A percentile compares a stretch with the other conserved stretches of the same genome.
phyloP scores from a whole-genome alignment of 2,888 invertebrate species.

The Mythimna albipuncta region DNA sequence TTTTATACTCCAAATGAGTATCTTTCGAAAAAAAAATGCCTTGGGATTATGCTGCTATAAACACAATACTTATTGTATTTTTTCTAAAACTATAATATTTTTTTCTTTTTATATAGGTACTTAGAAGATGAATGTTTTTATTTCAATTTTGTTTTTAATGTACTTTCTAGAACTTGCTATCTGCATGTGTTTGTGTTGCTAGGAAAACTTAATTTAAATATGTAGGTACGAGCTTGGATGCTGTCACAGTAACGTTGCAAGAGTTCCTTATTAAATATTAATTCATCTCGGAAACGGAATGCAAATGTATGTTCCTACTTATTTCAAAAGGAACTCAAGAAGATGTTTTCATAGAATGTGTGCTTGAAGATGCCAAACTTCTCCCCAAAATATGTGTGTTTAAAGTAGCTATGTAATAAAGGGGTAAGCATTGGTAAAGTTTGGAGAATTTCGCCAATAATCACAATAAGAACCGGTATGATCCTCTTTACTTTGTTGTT shows the following conservation, averaged over 20 bases:
- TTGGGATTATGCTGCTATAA: too few relatives aligned
- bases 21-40: too few relatives aligned
- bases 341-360: neutral
- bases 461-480: constrained; percentile 17
- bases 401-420: constrained; percentile 11
- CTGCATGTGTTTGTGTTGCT: neutral
- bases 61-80: too few relatives aligned
- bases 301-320: neutral
- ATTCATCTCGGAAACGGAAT: constrained; percentile 4
- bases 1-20: too few relatives aligned
- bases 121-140: too few relatives aligned
- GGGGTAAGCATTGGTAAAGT: constrained; percentile 17
- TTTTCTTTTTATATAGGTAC: too few relatives aligned
- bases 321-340: neutral
- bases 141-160: neutral
- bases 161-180: too few relatives aligned
- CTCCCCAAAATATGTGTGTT: neutral
- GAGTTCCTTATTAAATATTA: constrained; percentile 4
- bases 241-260: neutral
- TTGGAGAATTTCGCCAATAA: constrained; percentile 41
- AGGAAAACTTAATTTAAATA: neutral
- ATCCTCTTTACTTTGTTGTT: constrained; percentile 33
- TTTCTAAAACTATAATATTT: too few relatives aligned
- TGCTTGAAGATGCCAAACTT: neutral
- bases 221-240: neutral